Conservation (phyloP, 2,797 vertebrate genomes). For the Lerista edwardsae region DNA sequence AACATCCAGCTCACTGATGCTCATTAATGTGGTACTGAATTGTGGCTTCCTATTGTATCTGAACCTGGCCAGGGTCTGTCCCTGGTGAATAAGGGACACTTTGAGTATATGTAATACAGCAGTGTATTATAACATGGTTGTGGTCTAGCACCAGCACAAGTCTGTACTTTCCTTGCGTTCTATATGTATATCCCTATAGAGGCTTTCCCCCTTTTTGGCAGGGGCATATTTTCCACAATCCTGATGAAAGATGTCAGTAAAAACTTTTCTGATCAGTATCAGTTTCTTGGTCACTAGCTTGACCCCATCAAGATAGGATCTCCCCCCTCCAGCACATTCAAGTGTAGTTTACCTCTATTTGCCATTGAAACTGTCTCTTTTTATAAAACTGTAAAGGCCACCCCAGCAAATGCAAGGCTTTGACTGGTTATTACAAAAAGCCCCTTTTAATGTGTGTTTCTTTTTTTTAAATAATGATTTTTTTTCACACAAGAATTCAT, state of each 20-base stretch:
- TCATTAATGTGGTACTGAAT: too few relatives aligned
- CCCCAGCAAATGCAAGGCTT: not conserved
- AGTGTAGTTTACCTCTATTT: not conserved
- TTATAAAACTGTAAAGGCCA: not conserved
- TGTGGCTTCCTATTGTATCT: too few relatives aligned
- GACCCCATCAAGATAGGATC: not conserved
- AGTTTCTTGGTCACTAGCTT: not conserved
- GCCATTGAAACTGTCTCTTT: not conserved
- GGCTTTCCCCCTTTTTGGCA: too few relatives aligned
- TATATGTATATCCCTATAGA: too few relatives aligned
- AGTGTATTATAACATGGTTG: too few relatives aligned
- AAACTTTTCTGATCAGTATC: not conserved
- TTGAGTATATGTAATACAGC: too few relatives aligned
- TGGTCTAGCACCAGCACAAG: too few relatives aligned
- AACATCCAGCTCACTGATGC: too few relatives aligned
- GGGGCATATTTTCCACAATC: not conserved
- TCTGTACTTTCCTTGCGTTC: too few relatives aligned
- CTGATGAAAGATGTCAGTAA: not conserved
- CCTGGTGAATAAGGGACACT: too few relatives aligned
- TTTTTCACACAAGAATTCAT: not conserved
- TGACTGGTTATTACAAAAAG: not conserved
- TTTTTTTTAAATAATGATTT: not conserved
- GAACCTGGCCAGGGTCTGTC: too few relatives aligned
- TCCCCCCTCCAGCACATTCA: not conserved
- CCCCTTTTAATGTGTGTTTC: not conserved